A percentile compares a stretch with the other conserved stretches of the same genome.
Evolutionary conservation across 2,888 invertebrate genomes (phyloP).

Genomic region (Harpagoxenus sublaevis): DNA sequence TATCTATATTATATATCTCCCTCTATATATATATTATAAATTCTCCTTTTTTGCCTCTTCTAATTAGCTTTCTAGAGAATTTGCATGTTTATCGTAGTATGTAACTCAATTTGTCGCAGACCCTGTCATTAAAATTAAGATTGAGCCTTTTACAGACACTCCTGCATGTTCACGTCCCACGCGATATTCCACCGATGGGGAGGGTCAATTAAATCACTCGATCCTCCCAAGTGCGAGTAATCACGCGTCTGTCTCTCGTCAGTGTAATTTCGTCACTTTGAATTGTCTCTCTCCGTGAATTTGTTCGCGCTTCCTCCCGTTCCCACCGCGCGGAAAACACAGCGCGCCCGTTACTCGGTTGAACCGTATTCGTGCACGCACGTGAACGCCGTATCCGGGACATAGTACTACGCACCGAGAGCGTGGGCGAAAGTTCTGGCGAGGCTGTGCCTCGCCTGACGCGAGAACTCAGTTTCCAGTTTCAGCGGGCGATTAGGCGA

Average conservation of each 20-base stretch:
- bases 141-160: not conserved
- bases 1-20: no score
- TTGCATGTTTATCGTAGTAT: not conserved
- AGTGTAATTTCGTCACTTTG: not conserved
- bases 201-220: slow-evolving; percentile 11
- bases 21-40: no score
- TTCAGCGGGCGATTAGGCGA: not conserved
- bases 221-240: not conserved
- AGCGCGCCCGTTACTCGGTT: slow-evolving; percentile 36
- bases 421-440: slow-evolving; percentile 74
- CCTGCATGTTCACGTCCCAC: not conserved
- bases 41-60: not conserved
- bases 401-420: slow-evolving; percentile 33
- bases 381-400: slow-evolving; percentile 49
- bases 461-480: slow-evolving; percentile 67
- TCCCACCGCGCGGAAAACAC: slow-evolving; percentile 36
- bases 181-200: not conserved
- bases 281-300: not conserved
- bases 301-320: not conserved
- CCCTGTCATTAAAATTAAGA: slow-evolving; percentile 20
- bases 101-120: not conserved
- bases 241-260: not conserved
- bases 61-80: not conserved
- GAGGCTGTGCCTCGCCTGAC: slow-evolving; percentile 68
- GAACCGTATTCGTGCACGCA: slow-evolving; percentile 27